phyloP scores from a whole-genome alignment of 1,140 invertebrate genomes.

The Lutraria rhynchaena region DNA sequence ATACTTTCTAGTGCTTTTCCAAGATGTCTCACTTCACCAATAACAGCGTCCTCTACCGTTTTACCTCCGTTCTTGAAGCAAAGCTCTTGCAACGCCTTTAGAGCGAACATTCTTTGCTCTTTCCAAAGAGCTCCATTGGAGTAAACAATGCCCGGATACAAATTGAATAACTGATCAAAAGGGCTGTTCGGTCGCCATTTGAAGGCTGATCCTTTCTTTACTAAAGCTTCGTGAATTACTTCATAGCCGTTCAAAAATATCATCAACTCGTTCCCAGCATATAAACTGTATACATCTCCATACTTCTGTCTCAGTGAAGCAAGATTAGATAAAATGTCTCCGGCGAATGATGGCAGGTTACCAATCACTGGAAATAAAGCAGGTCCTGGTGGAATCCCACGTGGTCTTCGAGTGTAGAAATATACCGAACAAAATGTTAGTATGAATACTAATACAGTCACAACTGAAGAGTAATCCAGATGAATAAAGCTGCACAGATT shows the following conservation, averaged over 20 bases:
- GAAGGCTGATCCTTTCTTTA: slow-evolving; percentile 53
- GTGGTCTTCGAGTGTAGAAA: background rate
- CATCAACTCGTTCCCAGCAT: slow-evolving; percentile 46
- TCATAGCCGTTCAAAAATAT: slow-evolving; percentile 62
- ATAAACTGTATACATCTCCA: too few relatives aligned
- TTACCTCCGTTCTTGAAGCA: too few relatives aligned
- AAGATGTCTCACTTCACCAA: too few relatives aligned
- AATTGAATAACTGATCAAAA: background rate
- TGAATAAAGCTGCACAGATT: too few relatives aligned
- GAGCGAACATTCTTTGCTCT: slow-evolving; percentile 90
- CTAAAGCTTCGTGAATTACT: slow-evolving; percentile 54
- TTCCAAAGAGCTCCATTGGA: slow-evolving; percentile 91
- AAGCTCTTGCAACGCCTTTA: too few relatives aligned
- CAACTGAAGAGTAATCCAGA: too few relatives aligned
- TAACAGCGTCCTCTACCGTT: too few relatives aligned
- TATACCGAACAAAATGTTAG: slow-evolving; percentile 19
- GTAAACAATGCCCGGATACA: slow-evolving; percentile 52
- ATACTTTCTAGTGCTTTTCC: too few relatives aligned
- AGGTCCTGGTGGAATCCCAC: slow-evolving; percentile 20
- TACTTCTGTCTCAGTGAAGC: background rate
- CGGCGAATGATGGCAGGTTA: background rate
- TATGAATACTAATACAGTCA: slow-evolving; percentile 23
- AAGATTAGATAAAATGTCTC: background rate
- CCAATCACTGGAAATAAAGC: slow-evolving; percentile 7
- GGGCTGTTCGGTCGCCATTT: slow-evolving; percentile 32